These are phyloP conservation scores for Euthynnus affinis DNA, from an alignment of 2,797 vertebrate species.

Conservation along the genomic window DNA sequence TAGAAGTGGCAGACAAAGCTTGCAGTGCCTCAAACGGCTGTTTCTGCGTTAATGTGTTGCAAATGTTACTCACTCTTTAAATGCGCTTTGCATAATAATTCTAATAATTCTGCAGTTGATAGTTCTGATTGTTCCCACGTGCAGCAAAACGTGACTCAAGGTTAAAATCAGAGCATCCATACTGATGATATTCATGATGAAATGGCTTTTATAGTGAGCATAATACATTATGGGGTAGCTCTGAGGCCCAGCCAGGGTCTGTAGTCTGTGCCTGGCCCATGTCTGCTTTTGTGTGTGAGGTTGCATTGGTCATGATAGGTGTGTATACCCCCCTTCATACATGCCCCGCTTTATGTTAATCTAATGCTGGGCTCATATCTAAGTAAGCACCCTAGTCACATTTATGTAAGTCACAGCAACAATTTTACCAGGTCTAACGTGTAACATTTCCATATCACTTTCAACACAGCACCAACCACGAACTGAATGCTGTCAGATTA, in stretches of 20 bases:
- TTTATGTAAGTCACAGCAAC: too few relatives aligned
- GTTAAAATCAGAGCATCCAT: slow-evolving; percentile 4
- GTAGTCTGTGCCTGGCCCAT: not conserved
- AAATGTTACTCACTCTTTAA: slow-evolving; percentile 19
- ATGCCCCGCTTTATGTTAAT: too few relatives aligned
- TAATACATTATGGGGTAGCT: not conserved
- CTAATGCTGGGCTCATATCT: too few relatives aligned
- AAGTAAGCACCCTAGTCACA: too few relatives aligned
- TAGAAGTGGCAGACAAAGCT: not conserved
- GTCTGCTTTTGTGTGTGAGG: too few relatives aligned
- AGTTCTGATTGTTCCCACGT: slow-evolving; percentile 17
- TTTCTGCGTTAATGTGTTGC: slow-evolving; percentile 8
- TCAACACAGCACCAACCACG: too few relatives aligned
- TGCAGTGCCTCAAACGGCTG: not conserved
- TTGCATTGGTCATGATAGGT: too few relatives aligned
- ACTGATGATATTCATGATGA: slow-evolving; percentile 12
- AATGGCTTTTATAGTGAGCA: too few relatives aligned
- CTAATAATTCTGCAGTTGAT: slow-evolving; percentile 27
- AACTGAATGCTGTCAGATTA: too few relatives aligned
- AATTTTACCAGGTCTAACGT: too few relatives aligned
- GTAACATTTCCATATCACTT: too few relatives aligned
- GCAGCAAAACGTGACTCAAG: slow-evolving; percentile 5
- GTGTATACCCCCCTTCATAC: too few relatives aligned
- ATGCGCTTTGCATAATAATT: slow-evolving; percentile 24
- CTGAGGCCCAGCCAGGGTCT: not conserved